Evolutionary conservation across 2,888 invertebrate species (phyloP), one percentile per base, ranked within the genome.

Genomic region (Sturmia bella): DNA sequence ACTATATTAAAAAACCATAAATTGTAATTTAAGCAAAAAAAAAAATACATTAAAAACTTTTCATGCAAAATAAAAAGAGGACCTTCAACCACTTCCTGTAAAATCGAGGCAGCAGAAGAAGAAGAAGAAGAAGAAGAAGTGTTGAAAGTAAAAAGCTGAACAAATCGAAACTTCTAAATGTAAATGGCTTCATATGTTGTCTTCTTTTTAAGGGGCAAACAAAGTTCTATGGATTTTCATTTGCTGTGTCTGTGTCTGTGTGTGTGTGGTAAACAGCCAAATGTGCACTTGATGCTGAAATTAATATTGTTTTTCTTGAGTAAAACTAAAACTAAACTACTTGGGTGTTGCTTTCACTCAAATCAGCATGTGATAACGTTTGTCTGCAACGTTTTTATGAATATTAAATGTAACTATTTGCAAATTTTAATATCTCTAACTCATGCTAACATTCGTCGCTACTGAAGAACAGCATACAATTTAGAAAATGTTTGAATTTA

Each of bases 401-500:
- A 61, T 59, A 77, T 73, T 80, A 79, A 63, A 63, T 66, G 66
- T 15, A 61, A 72, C 61, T 61, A 72, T 72, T 76, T 54, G 17
- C n/a, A 43, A 74, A 73, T 54, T 57, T 74, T 66, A 45, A 37
- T 48, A 50, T 76, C 72, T 76, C 32, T 56, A 48, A 48, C 45
- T 21, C 70, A 70, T 74, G 50, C 59, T 32, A 56, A 24, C 39
- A 39, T 4, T 17, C 27, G 37, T 54, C 17, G 64, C 68, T 45
- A 41, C 43, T 61, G 61, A 54, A 78, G 74, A 74, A 82, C 69
- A 48, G 74, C 69, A 64, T 80, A 48, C 15, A 69, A 74, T 74
- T 80, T 74, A 50, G 24, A 70, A 72, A 75, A 70, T 78, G 43
- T 70, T 66, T 66, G 66, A 80, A 85, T 78, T 82, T 84, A 84